phyloP scores from a whole-genome alignment of 2,113 vertebrate genomes.

The Percina caprodes region DNA sequence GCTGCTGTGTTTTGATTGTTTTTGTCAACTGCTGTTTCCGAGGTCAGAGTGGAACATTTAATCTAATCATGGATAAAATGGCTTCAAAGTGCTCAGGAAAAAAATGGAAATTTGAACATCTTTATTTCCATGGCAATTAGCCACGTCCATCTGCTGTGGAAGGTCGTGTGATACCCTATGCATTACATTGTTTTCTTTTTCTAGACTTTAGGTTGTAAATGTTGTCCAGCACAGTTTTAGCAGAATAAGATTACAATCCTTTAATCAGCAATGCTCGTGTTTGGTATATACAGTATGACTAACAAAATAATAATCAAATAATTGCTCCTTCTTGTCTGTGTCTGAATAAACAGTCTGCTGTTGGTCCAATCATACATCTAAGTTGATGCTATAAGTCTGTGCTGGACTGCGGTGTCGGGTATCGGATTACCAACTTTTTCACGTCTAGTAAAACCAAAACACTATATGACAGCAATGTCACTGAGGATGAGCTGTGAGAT shows the following conservation, averaged over 20 bases:
- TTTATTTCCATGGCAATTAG: background rate
- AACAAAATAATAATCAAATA: background rate
- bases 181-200: too few species aligned
- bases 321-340: background rate
- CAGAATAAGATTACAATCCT: background rate
- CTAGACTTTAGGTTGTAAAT: background rate
- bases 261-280: background rate
- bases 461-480: background rate
- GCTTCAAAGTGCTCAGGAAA: background rate
- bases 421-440: background rate
- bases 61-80: background rate
- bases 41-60: background rate
- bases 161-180: too few species aligned
- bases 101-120: background rate
- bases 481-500: background rate
- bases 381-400: background rate
- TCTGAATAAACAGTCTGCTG: slow-evolving; percentile 2
- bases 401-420: background rate
- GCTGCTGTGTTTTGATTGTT: background rate
- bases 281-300: background rate
- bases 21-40: background rate
- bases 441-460: background rate
- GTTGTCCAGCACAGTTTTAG: background rate
- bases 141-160: too few species aligned
- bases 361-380: background rate